These are phyloP conservation scores for Noctua janthe DNA, from an alignment of 2,888 invertebrate species.

Conservation along the genomic window DNA sequence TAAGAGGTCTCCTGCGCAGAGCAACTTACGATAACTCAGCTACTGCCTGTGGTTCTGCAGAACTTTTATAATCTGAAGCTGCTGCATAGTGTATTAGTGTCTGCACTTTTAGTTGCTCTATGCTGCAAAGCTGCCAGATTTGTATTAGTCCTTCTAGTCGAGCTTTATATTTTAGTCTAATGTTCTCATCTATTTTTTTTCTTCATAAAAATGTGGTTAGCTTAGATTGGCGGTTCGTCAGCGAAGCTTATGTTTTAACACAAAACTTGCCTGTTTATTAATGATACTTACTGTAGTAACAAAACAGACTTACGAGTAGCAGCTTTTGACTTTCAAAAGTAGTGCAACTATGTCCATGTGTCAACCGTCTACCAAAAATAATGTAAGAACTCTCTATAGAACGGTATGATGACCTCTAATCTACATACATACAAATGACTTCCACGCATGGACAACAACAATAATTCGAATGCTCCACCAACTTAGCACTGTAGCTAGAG, in stretches of 20 bases:
- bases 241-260: not conserved
- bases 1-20: not conserved
- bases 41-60: not conserved
- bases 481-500: slow-evolving; percentile 50
- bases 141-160: not conserved
- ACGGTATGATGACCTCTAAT: slow-evolving; percentile 88
- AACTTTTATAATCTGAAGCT: not conserved
- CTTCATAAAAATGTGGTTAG: not conserved
- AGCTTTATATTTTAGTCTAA: not conserved
- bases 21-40: not conserved
- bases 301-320: slow-evolving; percentile 63
- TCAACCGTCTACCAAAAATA: slow-evolving; percentile 79
- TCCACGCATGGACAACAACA: slow-evolving; percentile 88
- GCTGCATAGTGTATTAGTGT: too few relatives aligned
- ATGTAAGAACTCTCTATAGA: slow-evolving; percentile 80
- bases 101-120: not conserved
- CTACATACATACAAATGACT: slow-evolving; percentile 89
- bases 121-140: too few relatives aligned
- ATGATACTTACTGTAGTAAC: slow-evolving; percentile 54
- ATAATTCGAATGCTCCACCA: slow-evolving; percentile 82
- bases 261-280: slow-evolving; percentile 30
- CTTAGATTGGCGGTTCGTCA: not conserved
- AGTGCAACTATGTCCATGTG: slow-evolving; percentile 80
- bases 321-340: slow-evolving; percentile 72
- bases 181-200: not conserved